These are phyloP conservation scores for Cerastoderma edule DNA, from an alignment of 2,888 invertebrate genomes.

Conservation along the genomic window DNA sequence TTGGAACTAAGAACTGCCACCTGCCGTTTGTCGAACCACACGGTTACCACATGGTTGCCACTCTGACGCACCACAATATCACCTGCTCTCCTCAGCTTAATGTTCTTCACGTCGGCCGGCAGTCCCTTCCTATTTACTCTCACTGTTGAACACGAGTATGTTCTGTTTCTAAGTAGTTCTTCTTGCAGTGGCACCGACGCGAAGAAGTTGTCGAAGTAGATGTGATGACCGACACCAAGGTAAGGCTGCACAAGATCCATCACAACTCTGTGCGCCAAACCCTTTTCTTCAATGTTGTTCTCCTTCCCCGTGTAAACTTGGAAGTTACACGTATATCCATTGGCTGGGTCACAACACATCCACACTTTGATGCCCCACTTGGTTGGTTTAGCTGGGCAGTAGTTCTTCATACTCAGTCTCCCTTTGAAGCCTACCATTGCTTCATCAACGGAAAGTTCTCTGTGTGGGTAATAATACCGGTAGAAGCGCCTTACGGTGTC, in stretches of 20 bases:
- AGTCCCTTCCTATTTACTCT: not conserved
- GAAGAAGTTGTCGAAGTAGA: not conserved
- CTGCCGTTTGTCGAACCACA: not conserved
- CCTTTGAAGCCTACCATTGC: not conserved
- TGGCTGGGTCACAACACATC: not conserved
- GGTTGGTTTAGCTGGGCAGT: not conserved
- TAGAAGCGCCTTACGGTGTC: too few species aligned
- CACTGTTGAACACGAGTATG: not conserved
- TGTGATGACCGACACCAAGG: not conserved
- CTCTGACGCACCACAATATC: not conserved
- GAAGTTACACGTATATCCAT: not conserved
- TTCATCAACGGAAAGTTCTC: not conserved
- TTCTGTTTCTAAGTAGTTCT: not conserved
- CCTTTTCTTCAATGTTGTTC: not conserved
- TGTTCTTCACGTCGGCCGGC: too few species aligned
- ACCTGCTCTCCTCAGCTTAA: too few species aligned
- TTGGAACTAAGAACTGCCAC: not conserved
- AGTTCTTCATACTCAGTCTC: too few species aligned
- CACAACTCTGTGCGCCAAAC: not conserved
- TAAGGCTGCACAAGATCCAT: not conserved
- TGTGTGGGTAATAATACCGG: too few species aligned
- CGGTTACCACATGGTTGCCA: not conserved
- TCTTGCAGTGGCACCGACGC: not conserved
- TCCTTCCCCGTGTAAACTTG: not conserved
- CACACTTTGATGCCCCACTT: not conserved